Base-by-base conservation (phyloP, 1,140 invertebrate genomes). In the Cotesia typhae region DNA sequence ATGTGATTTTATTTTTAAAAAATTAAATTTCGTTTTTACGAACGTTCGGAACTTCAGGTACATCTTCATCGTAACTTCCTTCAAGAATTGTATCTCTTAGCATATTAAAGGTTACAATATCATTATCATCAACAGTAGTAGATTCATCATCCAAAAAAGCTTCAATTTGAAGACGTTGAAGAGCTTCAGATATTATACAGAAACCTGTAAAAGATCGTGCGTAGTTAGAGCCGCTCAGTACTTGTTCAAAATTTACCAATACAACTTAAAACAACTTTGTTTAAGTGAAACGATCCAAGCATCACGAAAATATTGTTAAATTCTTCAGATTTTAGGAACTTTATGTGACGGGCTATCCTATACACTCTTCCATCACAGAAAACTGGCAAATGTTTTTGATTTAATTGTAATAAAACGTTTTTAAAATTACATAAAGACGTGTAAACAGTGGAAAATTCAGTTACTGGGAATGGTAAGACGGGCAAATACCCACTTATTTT, bases 221-320 rank as follows among this genome's bases (percentile, higher is more conserved):
- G 53, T 74, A 76, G 52, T 74, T 55, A 3, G 57, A 60, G 6
- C 72, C 75, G 4, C 70, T 52, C 0, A 76, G 28, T 14, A 76
- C 52, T 76, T 76, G 72, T 3, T 76, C 65, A 9, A 74, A 59
- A 76, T 72, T 69, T 71, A 14, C 72, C 75, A 20, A 76, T 71
- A 12, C 69, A 74, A 20, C 14, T 57, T 20, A 41, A 64, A 7
- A 57, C 9, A 14, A 71, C 61, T 74, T 76, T 76, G 17, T 35
- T 68, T 9, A 68, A 52, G 37, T 74, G 72, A 61, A 76, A 70
- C 4, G 51, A 36, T 35, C 74, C 59, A 2, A 76, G 52, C 53
- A 55, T 65, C 47, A 76, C 14, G 53, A 74, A 28, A 10, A 74
- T 64, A 53, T 71, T 66, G 36, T 65, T 35, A 51, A 74, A 71